A percentile compares a stretch with the other conserved stretches of the same genome.
phyloP scores from a whole-genome alignment of 2,113 vertebrate genomes.

The Melanostigma gelatinosum region DNA sequence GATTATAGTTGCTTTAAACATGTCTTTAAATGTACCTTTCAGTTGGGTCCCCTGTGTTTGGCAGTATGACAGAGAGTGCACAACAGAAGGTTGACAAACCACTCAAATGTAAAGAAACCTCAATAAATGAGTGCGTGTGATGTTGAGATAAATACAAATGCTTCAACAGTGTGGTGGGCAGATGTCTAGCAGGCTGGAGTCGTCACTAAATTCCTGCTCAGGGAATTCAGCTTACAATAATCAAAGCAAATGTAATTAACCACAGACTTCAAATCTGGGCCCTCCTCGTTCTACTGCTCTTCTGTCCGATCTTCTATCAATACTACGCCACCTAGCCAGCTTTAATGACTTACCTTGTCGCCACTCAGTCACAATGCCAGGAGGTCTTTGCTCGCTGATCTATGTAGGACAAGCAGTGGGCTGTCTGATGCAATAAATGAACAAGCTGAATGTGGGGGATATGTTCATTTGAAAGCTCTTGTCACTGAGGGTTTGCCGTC shows the following conservation, averaged over 20 bases:
- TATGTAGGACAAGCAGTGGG: constrained; percentile 65
- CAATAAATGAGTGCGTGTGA: constrained; percentile 9
- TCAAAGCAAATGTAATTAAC: constrained; percentile 66
- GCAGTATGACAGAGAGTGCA: not conserved
- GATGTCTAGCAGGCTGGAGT: constrained; percentile 11
- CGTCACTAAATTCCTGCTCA: constrained; percentile 11
- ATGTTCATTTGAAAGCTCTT: constrained; percentile 74
- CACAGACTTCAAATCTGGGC: constrained; percentile 30
- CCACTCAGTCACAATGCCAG: constrained; percentile 54
- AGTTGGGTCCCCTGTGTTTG: not conserved
- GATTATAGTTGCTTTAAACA: not conserved
- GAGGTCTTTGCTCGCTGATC: constrained; percentile 72
- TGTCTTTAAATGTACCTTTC: not conserved
- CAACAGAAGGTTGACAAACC: constrained; percentile 1
- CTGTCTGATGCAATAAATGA: constrained; percentile 68
- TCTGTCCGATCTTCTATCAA: constrained; percentile 53
- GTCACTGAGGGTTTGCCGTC: constrained; percentile 71
- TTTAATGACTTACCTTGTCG: constrained; percentile 38
- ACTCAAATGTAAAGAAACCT: constrained; percentile 10
- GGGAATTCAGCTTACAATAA: constrained; percentile 55
- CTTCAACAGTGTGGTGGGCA: not conserved
- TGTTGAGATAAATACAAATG: constrained; percentile 16
- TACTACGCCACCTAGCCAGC: constrained; percentile 23
- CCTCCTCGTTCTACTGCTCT: constrained; percentile 38
- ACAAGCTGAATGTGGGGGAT: constrained; percentile 80